Base-by-base conservation (phyloP, 53 echinoderm and acorn worm genomes). In the Astropecten irregularis region DNA sequence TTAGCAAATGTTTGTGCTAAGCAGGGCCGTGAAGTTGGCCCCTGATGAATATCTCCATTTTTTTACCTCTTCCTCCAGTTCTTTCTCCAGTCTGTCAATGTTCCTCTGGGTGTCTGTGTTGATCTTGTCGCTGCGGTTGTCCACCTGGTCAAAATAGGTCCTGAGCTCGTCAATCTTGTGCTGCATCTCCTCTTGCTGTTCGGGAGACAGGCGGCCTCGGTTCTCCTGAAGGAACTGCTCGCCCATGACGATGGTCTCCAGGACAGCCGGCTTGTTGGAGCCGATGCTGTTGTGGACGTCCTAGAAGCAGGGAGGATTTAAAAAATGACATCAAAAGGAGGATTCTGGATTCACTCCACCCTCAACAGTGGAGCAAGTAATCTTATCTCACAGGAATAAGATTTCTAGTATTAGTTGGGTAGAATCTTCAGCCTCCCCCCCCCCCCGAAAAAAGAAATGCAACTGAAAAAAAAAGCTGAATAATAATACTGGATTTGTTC, bases 191-290 rank as follows among this genome's bases (percentile, higher is more conserved):
- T 94, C 94, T 26, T 77, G 63, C 60, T 99, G 94, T 29, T 99
- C 99, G n/a, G 92, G 87, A 0, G 88, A 51, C 23, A 99, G 92
- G 7, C 86, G 82, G 73, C 76, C 79, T 1, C 70, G 36, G 82
- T 99, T 99, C 69, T 99, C 99, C 16, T 85, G 81, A n/a, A 90
- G 88, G 82, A 99, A 99, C 82, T 95, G 99, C 65, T 99, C 99
- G 2, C 87, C 95, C 68, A 88, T 92, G 48, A 94, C 92, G 39
- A 99, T 95, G 59, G 94, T 95, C 84, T 99, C 99, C 53, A 90
- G 79, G 74, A 95, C 77, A 38, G 90, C 86, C 4, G 99, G 88
- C 88, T 99, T 99, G 92, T 99, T 94, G 90, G 88, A 69, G 67
- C 54, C 73, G 69, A 99, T 95, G 63, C 88, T 92, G 64, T 77